Base-by-base conservation (phyloP, 2,888 invertebrate genomes). In the Thymelicus sylvestris region DNA sequence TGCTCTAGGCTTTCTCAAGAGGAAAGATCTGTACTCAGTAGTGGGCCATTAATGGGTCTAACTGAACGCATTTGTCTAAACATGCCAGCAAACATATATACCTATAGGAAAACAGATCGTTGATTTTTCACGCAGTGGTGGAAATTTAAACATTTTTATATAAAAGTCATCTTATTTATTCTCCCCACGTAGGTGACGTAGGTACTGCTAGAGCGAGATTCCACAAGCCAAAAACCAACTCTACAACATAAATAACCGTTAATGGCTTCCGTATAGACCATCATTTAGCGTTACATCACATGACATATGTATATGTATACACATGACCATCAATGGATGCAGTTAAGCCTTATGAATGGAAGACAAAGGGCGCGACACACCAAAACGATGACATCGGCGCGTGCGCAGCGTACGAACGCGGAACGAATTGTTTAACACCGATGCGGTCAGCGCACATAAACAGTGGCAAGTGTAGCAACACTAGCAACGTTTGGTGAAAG, bases 311-410 rank as follows among this genome's bases (percentile, higher is more conserved):
- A 63, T 15, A 44, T 50, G 15, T 5, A 4, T 41, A 44, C 3
- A 73, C 79, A 79, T 80, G 77, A 75, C 80, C 82, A 80, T 81
- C 82, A 84, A 83, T 84, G 85, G 84, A 79, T 82, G 83, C 84
- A 81, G 81, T 82, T 80, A 81, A 83, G 78, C 77, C 83, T 74
- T 75, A 76, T 75, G 79, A 79, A 79, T 79, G 80, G 67, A 48
- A 82, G 74, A 80, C 88, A 88, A 86, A 88, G 85, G 82, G 85
- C 81, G 82, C 83, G 81, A 77, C 85, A 80, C 83, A 85, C 88
- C 87, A 86, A 89, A 90, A 89, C 88, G 90, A 89, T 87, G 86
- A 89, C 15, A 50, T 15, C 6, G 80, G 83, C 87, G 89, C 90
- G 91, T 92, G 92, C 88, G 83, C 83, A 48, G 91, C 80, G 77